These are phyloP conservation scores for Cyprinella venusta DNA, from an alignment of 2,797 vertebrate genomes.

Conservation along the genomic window DNA sequence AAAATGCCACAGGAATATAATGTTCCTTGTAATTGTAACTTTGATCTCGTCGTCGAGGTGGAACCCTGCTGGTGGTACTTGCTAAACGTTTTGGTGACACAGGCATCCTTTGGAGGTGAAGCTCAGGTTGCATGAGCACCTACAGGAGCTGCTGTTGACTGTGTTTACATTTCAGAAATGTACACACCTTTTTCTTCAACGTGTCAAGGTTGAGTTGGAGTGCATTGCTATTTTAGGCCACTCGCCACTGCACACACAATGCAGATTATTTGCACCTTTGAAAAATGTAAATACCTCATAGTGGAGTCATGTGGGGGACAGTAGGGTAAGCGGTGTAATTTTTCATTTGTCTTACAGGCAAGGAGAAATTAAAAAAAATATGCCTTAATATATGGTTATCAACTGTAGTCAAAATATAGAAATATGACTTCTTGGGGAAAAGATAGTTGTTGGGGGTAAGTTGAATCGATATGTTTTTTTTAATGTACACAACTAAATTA, in stretches of 20 bases:
- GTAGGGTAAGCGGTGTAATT: background rate
- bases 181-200: conserved; percentile 38
- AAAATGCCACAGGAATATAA: background rate
- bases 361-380: background rate
- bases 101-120: conserved; percentile 30
- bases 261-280: conserved; percentile 33
- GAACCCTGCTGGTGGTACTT: conserved; percentile 26
- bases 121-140: conserved; percentile 24
- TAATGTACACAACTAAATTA: background rate
- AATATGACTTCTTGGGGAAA: background rate
- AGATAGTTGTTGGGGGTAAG: background rate
- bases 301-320: background rate
- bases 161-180: conserved; percentile 50
- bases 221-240: conserved; percentile 7
- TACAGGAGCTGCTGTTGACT: conserved; percentile 22
- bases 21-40: conserved; percentile 22
- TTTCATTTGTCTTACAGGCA: background rate
- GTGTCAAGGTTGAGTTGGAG: conserved; percentile 48
- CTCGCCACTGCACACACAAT: background rate
- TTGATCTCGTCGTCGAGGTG: background rate
- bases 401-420: background rate
- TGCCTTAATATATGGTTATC: background rate
- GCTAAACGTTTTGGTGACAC: conserved; percentile 1
- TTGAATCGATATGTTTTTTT: background rate
- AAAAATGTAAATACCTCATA: background rate